Percentiles rank a stretch among this genome's conserved stretches.
phyloP scores from a whole-genome alignment of 2,888 invertebrate genomes.

The Anagyrus pseudococci region DNA sequence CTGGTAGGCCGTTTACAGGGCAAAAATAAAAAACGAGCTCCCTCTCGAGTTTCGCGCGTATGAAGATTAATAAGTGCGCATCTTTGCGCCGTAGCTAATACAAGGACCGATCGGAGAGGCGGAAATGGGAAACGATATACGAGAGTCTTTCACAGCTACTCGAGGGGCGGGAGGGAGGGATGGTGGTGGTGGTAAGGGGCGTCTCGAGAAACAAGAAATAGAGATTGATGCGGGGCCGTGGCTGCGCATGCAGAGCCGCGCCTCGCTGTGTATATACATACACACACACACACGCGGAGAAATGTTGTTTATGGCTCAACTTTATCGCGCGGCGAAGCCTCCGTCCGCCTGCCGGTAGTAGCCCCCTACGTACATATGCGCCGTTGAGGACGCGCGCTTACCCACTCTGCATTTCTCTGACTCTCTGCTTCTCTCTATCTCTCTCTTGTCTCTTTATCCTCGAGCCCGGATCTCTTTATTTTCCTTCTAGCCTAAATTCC shows the following conservation, averaged over 20 bases:
- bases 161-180: too few species aligned
- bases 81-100: too few species aligned
- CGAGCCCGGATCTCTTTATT: too few species aligned
- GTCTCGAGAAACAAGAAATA: constrained; percentile 48
- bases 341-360: neutral
- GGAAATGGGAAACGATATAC: too few species aligned
- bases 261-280: neutral
- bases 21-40: neutral
- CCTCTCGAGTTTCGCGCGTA: neutral
- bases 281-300: constrained; percentile 24
- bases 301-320: constrained; percentile 54
- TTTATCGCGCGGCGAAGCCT: constrained; percentile 43
- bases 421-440: too few species aligned
- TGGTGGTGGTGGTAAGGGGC: neutral
- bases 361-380: too few species aligned
- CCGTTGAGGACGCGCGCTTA: too few species aligned
- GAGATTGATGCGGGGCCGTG: too few species aligned
- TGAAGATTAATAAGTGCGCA: constrained; percentile 10
- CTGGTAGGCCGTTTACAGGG: neutral
- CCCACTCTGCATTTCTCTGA: too few species aligned
- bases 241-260: constrained; percentile 37
- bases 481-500: too few species aligned
- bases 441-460: too few species aligned
- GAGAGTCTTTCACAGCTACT: too few species aligned
- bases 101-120: neutral